phyloP scores from a whole-genome alignment of 2,888 invertebrate species.

The Platerodrilus igneus region DNA sequence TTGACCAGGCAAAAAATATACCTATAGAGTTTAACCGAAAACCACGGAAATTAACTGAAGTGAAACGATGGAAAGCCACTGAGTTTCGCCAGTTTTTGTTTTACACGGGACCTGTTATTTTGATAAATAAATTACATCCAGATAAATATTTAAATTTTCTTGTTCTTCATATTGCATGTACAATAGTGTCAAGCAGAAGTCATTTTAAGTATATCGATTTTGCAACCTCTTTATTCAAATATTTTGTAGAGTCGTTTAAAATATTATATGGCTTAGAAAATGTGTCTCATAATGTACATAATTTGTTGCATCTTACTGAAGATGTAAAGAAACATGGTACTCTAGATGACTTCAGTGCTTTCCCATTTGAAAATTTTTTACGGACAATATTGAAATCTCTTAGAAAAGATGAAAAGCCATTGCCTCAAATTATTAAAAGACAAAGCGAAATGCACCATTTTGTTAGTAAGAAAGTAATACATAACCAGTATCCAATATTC shows the following conservation, averaged over 20 bases:
- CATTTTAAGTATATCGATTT: slow-evolving; percentile 7
- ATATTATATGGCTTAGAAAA: slow-evolving; percentile 9
- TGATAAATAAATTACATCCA: slow-evolving; percentile 12
- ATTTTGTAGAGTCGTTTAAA: slow-evolving; percentile 7
- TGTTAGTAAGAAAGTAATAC: too few species aligned
- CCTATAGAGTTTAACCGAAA: slow-evolving; percentile 20
- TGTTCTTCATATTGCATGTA: slow-evolving; percentile 13
- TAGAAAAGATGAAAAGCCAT: too few species aligned
- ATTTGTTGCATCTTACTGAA: slow-evolving; percentile 6
- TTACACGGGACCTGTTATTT: slow-evolving; percentile 19
- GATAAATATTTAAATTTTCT: slow-evolving; percentile 17
- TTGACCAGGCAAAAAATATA: slow-evolving; percentile 6
- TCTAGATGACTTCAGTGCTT: slow-evolving; percentile 8
- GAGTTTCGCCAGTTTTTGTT: slow-evolving; percentile 19
- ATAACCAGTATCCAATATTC: too few species aligned
- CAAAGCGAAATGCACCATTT: too few species aligned
- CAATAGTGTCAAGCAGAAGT: slow-evolving; percentile 9
- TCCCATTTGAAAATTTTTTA: slow-evolving; percentile 13
- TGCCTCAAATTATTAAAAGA: too few species aligned
- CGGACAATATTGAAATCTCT: too few species aligned
- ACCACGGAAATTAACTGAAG: slow-evolving; percentile 16
- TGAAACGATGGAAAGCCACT: slow-evolving; percentile 23
- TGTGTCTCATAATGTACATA: slow-evolving; percentile 9
- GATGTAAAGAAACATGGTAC: slow-evolving; percentile 3
- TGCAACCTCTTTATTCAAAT: slow-evolving; percentile 8